Evolutionary conservation across 92 coral and sea anemone genomes (phyloP).

Genomic region (Palythoa heliodiscus): DNA sequence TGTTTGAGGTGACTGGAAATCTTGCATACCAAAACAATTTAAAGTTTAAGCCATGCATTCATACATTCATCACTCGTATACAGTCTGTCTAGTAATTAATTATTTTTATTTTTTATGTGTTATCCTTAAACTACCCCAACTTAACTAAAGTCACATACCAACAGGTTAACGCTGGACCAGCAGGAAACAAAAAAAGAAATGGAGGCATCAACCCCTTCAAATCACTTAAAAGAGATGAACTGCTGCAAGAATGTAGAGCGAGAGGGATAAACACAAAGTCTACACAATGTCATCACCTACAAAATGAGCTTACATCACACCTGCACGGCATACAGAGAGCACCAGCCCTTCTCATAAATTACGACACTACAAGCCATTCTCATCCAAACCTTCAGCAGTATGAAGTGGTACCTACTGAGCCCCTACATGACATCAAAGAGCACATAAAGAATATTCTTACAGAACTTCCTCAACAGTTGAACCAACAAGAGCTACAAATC

Average conservation of each 20-base stretch:
- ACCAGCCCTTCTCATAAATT: neutral
- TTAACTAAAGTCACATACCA: neutral
- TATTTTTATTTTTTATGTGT: neutral
- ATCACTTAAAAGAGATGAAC: constrained; percentile 3
- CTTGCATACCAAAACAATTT: neutral
- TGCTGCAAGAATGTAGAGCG: constrained; percentile 1
- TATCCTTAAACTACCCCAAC: neutral
- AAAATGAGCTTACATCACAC: neutral
- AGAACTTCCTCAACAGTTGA: constrained; percentile 6
- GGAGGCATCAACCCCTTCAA: constrained; percentile 7
- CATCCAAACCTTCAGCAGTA: neutral
- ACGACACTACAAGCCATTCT: neutral
- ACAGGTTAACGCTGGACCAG: constrained; percentile 19
- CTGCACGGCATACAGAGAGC: neutral
- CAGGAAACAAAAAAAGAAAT: constrained; percentile 4
- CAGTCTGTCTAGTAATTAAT: neutral
- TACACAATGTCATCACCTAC: neutral
- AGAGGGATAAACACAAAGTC: neutral
- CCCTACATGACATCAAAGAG: constrained; percentile 31
- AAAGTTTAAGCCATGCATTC: neutral
- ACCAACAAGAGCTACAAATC: constrained; percentile 5
- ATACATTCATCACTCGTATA: neutral
- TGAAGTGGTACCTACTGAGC: constrained; percentile 12
- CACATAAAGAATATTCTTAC: constrained; percentile 10
- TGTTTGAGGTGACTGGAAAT: neutral